phyloP scores from a whole-genome alignment of 1,140 invertebrate species.

The Pachyrhynchus sulphureomaculatus region DNA sequence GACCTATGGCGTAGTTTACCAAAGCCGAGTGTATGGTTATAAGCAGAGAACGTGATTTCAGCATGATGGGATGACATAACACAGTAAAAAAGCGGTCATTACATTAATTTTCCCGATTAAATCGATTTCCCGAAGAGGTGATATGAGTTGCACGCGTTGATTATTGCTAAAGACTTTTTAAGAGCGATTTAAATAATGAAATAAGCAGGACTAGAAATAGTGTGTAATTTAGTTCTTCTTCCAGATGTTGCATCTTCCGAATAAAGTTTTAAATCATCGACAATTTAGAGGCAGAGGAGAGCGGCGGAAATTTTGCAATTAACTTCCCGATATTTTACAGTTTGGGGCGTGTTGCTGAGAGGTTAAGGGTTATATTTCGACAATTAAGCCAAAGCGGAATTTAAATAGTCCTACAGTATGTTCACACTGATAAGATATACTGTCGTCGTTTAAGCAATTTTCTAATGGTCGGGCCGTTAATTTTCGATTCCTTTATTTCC shows the following conservation, averaged over 20 bases:
- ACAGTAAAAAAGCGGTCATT: no score
- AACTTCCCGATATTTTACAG: constrained; percentile 34
- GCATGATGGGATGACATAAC: no score
- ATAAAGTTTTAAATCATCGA: constrained; percentile 36
- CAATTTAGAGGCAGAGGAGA: constrained; percentile 32
- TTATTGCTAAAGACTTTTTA: no score
- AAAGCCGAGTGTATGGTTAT: no score
- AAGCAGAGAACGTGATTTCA: no score
- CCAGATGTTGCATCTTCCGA: constrained; percentile 34
- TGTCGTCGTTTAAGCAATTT: constrained; percentile 33
- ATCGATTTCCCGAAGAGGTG: no score
- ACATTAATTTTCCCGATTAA: no score
- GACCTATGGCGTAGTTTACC: no score
- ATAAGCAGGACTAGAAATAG: no score
- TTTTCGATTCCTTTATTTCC: constrained; percentile 23
- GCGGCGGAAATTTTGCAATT: constrained; percentile 32
- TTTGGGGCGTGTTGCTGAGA: constrained; percentile 35
- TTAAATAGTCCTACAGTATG: constrained; percentile 37
- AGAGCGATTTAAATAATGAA: no score
- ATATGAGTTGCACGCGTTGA: no score
- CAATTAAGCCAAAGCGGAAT: constrained; percentile 36
- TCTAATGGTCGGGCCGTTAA: constrained; percentile 32
- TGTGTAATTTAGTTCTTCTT: not conserved
- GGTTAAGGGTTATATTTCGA: constrained; percentile 38
- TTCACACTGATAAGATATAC: constrained; percentile 33